Evolutionary conservation across 2,888 invertebrate genomes (phyloP).

Genomic region (Ptychoptera contaminata): DNA sequence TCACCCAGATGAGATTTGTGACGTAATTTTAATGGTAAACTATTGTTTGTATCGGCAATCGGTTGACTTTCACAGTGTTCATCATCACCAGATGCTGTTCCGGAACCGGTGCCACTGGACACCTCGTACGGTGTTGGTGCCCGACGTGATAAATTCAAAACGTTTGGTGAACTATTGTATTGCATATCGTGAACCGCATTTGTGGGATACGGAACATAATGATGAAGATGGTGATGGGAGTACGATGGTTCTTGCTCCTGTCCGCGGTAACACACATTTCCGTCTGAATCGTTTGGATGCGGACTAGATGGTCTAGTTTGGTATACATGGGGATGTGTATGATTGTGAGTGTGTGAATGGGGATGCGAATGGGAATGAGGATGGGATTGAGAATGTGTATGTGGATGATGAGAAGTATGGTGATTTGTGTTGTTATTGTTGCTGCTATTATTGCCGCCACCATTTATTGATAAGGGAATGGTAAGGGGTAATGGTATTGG

Average conservation of each 20-base stretch:
- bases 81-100: constrained; percentile 35
- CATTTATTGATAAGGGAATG: constrained; percentile 5
- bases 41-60: constrained; percentile 48
- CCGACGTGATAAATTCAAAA: constrained; percentile 53
- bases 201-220: not conserved
- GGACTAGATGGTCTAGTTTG: constrained; percentile 10
- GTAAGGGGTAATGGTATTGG: constrained; percentile 9
- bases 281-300: not conserved
- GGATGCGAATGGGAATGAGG: constrained; percentile 5
- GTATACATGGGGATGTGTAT: constrained; percentile 33
- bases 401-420: not conserved
- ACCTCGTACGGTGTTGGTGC: constrained; percentile 67
- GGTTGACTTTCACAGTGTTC: constrained; percentile 32
- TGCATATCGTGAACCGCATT: not conserved
- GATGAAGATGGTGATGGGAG: constrained; percentile 1
- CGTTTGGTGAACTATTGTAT: constrained; percentile 25
- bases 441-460: not conserved
- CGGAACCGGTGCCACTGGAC: constrained; percentile 53
- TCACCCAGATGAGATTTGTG: constrained; percentile 84
- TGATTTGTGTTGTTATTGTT: not conserved
- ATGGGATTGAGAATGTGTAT: not conserved
- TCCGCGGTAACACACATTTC: constrained; percentile 1
- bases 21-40: constrained; percentile 76
- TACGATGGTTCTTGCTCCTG: not conserved
- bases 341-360: constrained; percentile 32